Evolutionary conservation across 2,888 invertebrate species (phyloP).

Genomic region (Barypeithes pellucidus): DNA sequence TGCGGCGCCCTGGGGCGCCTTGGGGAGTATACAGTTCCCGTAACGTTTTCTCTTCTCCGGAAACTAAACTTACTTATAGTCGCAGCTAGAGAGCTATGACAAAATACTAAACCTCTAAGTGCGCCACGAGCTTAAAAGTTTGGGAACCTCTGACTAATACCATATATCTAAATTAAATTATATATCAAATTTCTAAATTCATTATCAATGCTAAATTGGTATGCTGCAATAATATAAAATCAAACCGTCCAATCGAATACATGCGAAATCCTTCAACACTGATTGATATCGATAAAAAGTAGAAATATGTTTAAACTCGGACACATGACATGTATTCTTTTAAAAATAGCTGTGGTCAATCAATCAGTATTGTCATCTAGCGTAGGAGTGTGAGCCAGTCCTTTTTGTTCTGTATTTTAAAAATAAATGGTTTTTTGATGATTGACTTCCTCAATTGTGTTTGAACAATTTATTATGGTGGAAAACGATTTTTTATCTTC

Average conservation of each 20-base stretch:
- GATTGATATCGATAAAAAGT: slow-evolving; percentile 2
- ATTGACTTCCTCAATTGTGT: slow-evolving; percentile 6
- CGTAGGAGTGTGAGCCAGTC: not conserved
- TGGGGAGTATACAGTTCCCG: too few species aligned
- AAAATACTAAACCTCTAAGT: too few species aligned
- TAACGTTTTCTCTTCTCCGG: too few species aligned
- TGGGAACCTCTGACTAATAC: too few species aligned
- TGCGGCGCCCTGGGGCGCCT: too few species aligned
- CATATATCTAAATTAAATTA: too few species aligned
- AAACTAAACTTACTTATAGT: too few species aligned
- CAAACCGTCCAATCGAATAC: not conserved
- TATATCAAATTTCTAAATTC: too few species aligned
- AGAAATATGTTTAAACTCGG: slow-evolving; percentile 3
- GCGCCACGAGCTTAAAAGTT: too few species aligned
- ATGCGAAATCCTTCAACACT: not conserved
- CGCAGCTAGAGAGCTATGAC: too few species aligned
- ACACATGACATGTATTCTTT: slow-evolving; percentile 1
- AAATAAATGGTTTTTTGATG: slow-evolving; percentile 9
- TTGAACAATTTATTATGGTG: not conserved
- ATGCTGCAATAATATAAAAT: too few species aligned
- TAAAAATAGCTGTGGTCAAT: slow-evolving; percentile 10
- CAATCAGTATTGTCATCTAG: slow-evolving; percentile 1
- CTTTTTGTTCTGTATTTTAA: not conserved
- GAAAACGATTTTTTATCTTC: not conserved
- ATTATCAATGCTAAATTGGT: too few species aligned